Evolutionary conservation across 2,888 invertebrate species (phyloP), one percentile per base, ranked within the genome.

Genomic region (Eubasilissa splendida): DNA sequence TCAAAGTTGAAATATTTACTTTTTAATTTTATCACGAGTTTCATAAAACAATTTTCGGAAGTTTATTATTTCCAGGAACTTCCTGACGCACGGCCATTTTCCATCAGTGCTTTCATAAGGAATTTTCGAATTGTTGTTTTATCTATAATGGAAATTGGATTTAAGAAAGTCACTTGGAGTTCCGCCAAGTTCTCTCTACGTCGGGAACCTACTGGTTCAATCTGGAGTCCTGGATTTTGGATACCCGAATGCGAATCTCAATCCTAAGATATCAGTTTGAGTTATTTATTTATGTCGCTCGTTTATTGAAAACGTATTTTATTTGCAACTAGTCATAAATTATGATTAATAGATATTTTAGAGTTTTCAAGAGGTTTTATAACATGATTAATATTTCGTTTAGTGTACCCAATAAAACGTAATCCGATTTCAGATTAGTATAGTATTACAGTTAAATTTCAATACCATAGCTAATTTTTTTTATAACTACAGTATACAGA

Each of bases 101-200:
- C 68, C 68, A 71, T 56, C 22, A 71, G 71, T 56, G 33, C 54
- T 56, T 56, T 54, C 56, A 12, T 31, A 54, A 12, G 71, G 12
- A 71, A 71, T 22, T 22, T 56, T 53, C 31, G 54, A 12, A 71
- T 75, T 80, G 75, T 53, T 59, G 53, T 76, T 76, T 76, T 70
- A 77, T 74, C 77, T 78, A 71, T 80, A 82, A 80, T 82, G 77
- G 82, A 76, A 82, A 80, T 82, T 82, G 80, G 80, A 82, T 82
- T 77, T 78, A 75, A 59, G 82, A 80, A 78, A 82, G 75, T 59
- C 68, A 77, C 80, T 78, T 82, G 82, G 82, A 66, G 52, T 60
- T 31, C 54, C 22, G 77, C 82, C 82, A 82, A 58, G 53, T 50
- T 42, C 68, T 59, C 56, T 53, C 42, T 76, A 12, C 77, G 66